Base-by-base conservation (phyloP, 2,888 invertebrate species). In the Drosophila kanekoi region DNA sequence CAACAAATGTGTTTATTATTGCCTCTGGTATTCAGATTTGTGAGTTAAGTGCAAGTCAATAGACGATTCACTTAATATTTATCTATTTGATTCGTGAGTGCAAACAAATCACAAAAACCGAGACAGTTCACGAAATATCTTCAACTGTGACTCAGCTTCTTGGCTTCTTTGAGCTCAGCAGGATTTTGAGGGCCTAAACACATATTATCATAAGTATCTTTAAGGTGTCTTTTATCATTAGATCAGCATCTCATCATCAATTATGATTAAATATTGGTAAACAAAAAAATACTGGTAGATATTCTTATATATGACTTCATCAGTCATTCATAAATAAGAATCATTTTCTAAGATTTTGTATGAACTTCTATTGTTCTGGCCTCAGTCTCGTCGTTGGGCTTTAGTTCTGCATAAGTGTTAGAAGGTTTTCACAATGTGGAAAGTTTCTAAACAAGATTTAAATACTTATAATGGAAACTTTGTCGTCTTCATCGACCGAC, bases 1-100 rank as follows among this genome's bases (percentile, higher is more conserved):
- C 40, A 52, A 60, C n/a, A 40, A 67, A 67, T 67, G 44, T 53
- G 35, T 74, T 52, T 52, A 68, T 48, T 57, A 52, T 13, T 20
- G 57, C 33, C 54, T 45, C 13, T 33, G 40, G 8, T 20, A 40
- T 48, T 11, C 18, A 20, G 13, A n/a, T n/a, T 8, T 10, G 23
- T 28, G 51, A 41, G 18, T 23, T 38, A 32, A 54, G 48, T 58
- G 47, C 32, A 14, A 48, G 6, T 35, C 16, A 57, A 51, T 16
- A 52, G 13, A 20, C 28, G 56, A 44, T 33, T 13, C 23, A 23
- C 10, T 56, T 38, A 51, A 57, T 67, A 37, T 56, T 49, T 44
- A 45, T 67, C 40, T 14, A 28, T 32, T 57, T 20, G 41, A 53
- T 41, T 38, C 16, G 32, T 44, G 65, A 28, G 16, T 40, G 44